Evolutionary conservation across 2,888 invertebrate genomes (phyloP).

Genomic region (Pimpla rufipes): DNA sequence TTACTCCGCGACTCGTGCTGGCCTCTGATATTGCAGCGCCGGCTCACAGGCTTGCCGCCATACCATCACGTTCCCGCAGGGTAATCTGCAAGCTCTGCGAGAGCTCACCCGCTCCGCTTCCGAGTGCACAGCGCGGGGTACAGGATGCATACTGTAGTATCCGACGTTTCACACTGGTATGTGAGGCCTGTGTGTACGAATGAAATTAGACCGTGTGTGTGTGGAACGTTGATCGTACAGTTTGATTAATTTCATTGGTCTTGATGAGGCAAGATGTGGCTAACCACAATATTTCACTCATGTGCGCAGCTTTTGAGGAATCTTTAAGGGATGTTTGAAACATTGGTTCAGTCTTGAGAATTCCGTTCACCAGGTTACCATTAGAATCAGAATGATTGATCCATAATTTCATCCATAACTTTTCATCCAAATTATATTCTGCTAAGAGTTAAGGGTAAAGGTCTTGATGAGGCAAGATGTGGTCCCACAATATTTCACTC

Average conservation of each 20-base stretch:
- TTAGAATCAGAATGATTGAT: too few relatives aligned
- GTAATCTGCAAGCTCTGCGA: constrained; percentile 64
- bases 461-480: too few relatives aligned
- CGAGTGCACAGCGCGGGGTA: constrained; percentile 31
- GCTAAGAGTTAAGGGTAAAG: too few relatives aligned
- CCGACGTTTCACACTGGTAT: constrained; percentile 35
- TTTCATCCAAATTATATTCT: too few relatives aligned
- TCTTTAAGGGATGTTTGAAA: too few relatives aligned
- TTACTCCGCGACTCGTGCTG: constrained; percentile 56
- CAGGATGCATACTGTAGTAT: constrained; percentile 42
- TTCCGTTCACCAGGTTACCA: too few relatives aligned
- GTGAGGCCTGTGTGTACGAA: constrained; percentile 3
- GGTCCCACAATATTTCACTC: too few relatives aligned
- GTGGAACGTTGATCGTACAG: constrained; percentile 32
- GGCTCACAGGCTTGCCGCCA: constrained; percentile 47
- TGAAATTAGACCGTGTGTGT: constrained; percentile 8
- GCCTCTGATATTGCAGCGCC: constrained; percentile 62
- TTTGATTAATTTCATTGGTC: constrained; percentile 55
- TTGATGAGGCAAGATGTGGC: neutral
- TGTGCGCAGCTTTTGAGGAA: too few relatives aligned
- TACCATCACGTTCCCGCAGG: constrained; percentile 61
- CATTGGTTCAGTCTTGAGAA: too few relatives aligned
- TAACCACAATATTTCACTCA: neutral
- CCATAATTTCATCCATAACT: too few relatives aligned
- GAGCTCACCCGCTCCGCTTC: constrained; percentile 32